phyloP scores from a whole-genome alignment of 1,140 invertebrate genomes.

The Dreissena rostriformis region DNA sequence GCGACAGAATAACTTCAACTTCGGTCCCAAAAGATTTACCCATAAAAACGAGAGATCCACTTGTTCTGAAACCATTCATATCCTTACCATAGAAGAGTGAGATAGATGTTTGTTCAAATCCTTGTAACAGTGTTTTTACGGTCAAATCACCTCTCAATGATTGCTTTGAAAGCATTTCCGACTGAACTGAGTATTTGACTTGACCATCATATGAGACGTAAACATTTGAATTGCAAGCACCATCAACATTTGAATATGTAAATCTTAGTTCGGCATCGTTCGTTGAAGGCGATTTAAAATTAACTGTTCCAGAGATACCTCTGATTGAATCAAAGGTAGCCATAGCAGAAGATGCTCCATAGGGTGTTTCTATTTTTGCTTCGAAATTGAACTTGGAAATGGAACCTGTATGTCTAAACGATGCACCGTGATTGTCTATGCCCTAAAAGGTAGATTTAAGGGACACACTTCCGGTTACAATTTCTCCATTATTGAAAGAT shows the following conservation, averaged over 20 bases:
- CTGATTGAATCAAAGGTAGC: constrained; percentile 21
- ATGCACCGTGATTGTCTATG: constrained; percentile 15
- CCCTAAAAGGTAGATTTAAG: constrained; percentile 1
- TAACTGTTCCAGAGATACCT: neutral
- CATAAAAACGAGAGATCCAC: neutral
- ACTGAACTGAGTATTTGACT: constrained; percentile 6
- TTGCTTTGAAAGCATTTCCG: constrained; percentile 8
- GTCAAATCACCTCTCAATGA: constrained; percentile 8
- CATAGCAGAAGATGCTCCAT: neutral
- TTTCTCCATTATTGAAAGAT: neutral
- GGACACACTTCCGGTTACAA: constrained; percentile 14
- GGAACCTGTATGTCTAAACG: constrained; percentile 19
- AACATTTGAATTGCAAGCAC: constrained; percentile 6
- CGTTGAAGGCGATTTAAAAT: neutral
- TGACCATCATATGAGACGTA: constrained; percentile 3
- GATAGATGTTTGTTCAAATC: constrained; percentile 21
- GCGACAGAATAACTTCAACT: neutral
- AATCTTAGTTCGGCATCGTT: constrained; percentile 7
- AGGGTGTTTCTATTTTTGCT: neutral
- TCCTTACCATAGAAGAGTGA: constrained; percentile 4
- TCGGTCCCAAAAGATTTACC: constrained; percentile 15
- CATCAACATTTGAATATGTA: neutral
- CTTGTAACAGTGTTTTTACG: neutral
- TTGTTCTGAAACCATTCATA: constrained; percentile 5
- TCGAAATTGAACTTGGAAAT: constrained; percentile 13